Evolutionary conservation across 2,888 invertebrate genomes (phyloP).

Genomic region (Orthosia gracilis): DNA sequence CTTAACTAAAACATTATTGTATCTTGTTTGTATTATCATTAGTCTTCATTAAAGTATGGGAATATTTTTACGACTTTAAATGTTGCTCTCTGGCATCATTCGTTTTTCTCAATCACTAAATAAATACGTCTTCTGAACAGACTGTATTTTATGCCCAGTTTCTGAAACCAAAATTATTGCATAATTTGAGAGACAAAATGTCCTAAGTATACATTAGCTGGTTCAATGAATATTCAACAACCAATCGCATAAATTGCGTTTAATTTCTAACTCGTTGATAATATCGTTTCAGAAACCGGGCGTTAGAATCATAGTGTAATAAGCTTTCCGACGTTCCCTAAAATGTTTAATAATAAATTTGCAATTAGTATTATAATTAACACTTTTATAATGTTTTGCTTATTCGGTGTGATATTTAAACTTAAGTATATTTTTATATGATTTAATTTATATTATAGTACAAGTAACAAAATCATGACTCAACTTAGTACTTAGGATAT

Average conservation of each 20-base stretch:
- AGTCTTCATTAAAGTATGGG: slow-evolving; percentile 16
- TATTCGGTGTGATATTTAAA: slow-evolving; percentile 85
- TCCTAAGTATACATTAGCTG: neutral
- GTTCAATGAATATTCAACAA: neutral
- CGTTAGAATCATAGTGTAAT: neutral
- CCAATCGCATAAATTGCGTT: neutral
- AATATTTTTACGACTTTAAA: slow-evolving; percentile 12
- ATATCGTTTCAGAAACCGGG: neutral
- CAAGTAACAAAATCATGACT: slow-evolving; percentile 63
- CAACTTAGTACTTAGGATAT: slow-evolving; percentile 58
- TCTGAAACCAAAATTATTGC: neutral
- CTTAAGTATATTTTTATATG: slow-evolving; percentile 69
- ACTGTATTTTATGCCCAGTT: neutral
- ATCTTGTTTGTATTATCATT: slow-evolving; percentile 27
- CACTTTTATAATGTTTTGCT: slow-evolving; percentile 64
- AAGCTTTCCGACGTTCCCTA: slow-evolving; percentile 23
- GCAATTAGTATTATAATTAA: slow-evolving; percentile 58
- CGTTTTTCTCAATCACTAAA: neutral
- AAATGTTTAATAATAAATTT: slow-evolving; percentile 29
- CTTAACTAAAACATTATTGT: neutral
- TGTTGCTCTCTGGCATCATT: slow-evolving; percentile 52
- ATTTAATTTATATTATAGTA: slow-evolving; percentile 61
- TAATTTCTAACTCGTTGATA: neutral
- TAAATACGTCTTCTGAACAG: neutral
- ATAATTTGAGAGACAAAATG: neutral